A percentile compares a stretch with the other conserved stretches of the same genome.
phyloP scores from a whole-genome alignment of 2,797 vertebrate species.

The Hyperoplus immaculatus region DNA sequence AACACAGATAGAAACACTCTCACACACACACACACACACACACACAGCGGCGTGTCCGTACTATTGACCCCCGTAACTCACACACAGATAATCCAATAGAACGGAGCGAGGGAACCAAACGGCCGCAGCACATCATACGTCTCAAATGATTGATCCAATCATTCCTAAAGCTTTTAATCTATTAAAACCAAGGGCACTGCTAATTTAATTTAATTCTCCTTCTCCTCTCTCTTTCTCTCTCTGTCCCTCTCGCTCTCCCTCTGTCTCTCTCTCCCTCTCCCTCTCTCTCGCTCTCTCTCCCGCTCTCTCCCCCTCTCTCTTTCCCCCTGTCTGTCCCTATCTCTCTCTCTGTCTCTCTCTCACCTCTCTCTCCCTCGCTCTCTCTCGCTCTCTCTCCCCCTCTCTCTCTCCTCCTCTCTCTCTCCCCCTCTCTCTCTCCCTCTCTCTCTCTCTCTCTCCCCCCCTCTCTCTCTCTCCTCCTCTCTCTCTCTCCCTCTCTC shows the following conservation, averaged over 20 bases:
- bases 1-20: too few species aligned
- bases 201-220: slow-evolving; percentile 66
- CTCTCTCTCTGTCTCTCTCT: neutral
- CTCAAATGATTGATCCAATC: slow-evolving; percentile 80
- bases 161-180: slow-evolving; percentile 80
- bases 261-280: slow-evolving; percentile 13
- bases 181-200: slow-evolving; percentile 79
- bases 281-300: neutral
- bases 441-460: slow-evolving; percentile 1
- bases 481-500: slow-evolving; percentile 1
- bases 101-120: neutral
- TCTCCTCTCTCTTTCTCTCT: slow-evolving; percentile 1
- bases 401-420: neutral
- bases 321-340: neutral
- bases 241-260: neutral
- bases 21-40: neutral
- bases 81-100: slow-evolving; percentile 67
- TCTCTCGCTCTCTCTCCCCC: neutral
- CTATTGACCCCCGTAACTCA: slow-evolving; percentile 36
- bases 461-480: neutral
- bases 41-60: slow-evolving; percentile 5
- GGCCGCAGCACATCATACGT: slow-evolving; percentile 61
- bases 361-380: slow-evolving; percentile 3
- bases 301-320: neutral
- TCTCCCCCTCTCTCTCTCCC: neutral